Evolutionary conservation across 1,140 invertebrate genomes (phyloP), one percentile per base, ranked within the genome.

Genomic region (Drosophila nasuta): DNA sequence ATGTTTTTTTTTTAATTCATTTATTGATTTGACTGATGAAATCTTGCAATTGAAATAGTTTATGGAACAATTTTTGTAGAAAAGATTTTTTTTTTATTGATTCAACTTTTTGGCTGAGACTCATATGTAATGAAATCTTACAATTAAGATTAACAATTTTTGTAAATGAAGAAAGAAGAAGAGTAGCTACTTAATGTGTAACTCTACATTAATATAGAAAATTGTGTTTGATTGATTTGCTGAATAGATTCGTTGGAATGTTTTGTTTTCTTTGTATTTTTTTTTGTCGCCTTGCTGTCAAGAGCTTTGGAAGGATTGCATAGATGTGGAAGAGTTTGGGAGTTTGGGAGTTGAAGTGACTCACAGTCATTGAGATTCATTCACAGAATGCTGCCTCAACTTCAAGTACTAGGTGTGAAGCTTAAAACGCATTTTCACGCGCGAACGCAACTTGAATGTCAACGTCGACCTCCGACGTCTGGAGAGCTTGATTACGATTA

Each of bases 391-490:
- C 20, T 52, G 43, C 11, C 38, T 76, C 68, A 65, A 65, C 68
- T 66, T 82, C 57, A 71, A 83, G 85, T 83, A 25, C 20, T 25
- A 88, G 85, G 81, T 89, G 81, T 89, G 85, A 88, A 88, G 81
- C 86, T 89, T 72, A 79, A 89, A 89, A 89, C 85, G 85, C 85
- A 85, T 89, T 89, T 88, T 89, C 81, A 89, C 85, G 85, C 85
- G 78, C 78, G 77, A 89, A 88, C 74, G 70, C 83, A 83, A 77
- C 82, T 87, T 87, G 82, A 87, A 82, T 82, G 82, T 87, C 79
- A 79, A 68, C 82, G 56, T 52, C 51, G 63, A 74, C 35, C 33
- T 43, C 33, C 38, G 38, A 46, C 20, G 67, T 75, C 68, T 72
- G 54, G 33, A 67, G 56, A 73, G 75, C n/a, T 33, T 43, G 54